A percentile compares a stretch with the other conserved stretches of the same genome.
Evolutionary conservation across 2,797 vertebrate species (phyloP).

Genomic region (Propithecus perrieri): DNA sequence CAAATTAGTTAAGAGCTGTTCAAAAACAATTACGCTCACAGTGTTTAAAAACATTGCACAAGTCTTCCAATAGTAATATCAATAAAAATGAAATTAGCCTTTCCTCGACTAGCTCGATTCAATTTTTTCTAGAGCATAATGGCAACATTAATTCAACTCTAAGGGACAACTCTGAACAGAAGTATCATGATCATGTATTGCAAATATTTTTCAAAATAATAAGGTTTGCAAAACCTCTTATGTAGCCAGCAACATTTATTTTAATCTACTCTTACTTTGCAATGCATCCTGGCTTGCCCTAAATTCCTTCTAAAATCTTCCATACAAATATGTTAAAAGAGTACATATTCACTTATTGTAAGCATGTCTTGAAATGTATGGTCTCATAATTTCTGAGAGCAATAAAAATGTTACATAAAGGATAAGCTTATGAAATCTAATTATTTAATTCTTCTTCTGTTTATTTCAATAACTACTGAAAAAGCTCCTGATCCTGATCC

Average conservation of each 20-base stretch:
- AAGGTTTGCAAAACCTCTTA: background rate
- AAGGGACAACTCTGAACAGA: background rate
- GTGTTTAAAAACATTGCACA: slow-evolving; percentile 10
- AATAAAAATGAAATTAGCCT: slow-evolving; percentile 56
- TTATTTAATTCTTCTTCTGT: background rate
- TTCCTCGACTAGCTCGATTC: background rate
- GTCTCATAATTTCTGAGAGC: background rate
- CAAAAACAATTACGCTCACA: slow-evolving; percentile 34
- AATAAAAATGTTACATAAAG: background rate
- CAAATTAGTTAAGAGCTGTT: slow-evolving; percentile 23
- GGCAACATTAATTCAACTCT: slow-evolving; percentile 42
- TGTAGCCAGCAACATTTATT: background rate
- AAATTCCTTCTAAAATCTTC: background rate
- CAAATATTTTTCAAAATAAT: slow-evolving; percentile 63
- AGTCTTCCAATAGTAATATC: slow-evolving; percentile 23
- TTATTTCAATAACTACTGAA: background rate
- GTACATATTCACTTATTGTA: background rate
- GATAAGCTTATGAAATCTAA: background rate
- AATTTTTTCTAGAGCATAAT: slow-evolving; percentile 44
- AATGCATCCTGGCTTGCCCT: background rate
- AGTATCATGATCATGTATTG: background rate
- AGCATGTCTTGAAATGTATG: background rate
- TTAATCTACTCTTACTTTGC: background rate
- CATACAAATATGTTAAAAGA: background rate
- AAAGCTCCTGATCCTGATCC: background rate